A percentile compares a stretch with the other conserved stretches of the same genome.
phyloP scores from a whole-genome alignment of 2,888 invertebrate species.

The Amblyjoppa proteus region DNA sequence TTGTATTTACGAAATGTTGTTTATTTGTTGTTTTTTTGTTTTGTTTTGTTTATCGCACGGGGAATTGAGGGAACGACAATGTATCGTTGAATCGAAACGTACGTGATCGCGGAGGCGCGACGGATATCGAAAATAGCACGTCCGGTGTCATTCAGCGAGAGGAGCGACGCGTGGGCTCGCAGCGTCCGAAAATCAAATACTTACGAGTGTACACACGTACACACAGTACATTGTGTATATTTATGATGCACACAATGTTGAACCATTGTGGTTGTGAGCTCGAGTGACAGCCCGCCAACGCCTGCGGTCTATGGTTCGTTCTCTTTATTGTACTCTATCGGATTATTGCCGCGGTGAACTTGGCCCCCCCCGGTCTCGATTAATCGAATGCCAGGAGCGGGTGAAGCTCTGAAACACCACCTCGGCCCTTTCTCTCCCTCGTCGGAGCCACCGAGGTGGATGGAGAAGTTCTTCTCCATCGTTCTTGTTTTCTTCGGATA shows the following conservation, averaged over 20 bases:
- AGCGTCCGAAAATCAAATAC: neutral
- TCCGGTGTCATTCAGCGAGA: neutral
- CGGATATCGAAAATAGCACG: neutral
- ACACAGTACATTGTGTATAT: neutral
- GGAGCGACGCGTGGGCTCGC: neutral
- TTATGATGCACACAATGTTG: constrained; percentile 22
- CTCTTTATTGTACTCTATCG: constrained; percentile 26
- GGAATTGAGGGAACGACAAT: neutral
- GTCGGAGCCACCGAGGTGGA: neutral
- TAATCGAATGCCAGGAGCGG: constrained; percentile 38
- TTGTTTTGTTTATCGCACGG: neutral
- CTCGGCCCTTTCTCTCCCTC: neutral
- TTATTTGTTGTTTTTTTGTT: no score
- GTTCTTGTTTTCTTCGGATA: constrained; percentile 15
- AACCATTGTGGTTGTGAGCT: constrained; percentile 26
- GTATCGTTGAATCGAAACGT: neutral
- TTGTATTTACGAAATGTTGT: no score
- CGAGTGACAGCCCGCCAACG: constrained; percentile 33
- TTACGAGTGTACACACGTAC: neutral
- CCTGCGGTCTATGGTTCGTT: constrained; percentile 30
- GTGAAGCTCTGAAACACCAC: constrained; percentile 11
- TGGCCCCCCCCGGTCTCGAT: constrained; percentile 38
- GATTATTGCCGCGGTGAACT: constrained; percentile 49
- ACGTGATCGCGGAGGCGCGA: neutral
- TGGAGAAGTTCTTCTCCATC: neutral